These are phyloP conservation scores for Drosophila suboccidentalis DNA, from an alignment of 2,888 invertebrate species.

Conservation along the genomic window DNA sequence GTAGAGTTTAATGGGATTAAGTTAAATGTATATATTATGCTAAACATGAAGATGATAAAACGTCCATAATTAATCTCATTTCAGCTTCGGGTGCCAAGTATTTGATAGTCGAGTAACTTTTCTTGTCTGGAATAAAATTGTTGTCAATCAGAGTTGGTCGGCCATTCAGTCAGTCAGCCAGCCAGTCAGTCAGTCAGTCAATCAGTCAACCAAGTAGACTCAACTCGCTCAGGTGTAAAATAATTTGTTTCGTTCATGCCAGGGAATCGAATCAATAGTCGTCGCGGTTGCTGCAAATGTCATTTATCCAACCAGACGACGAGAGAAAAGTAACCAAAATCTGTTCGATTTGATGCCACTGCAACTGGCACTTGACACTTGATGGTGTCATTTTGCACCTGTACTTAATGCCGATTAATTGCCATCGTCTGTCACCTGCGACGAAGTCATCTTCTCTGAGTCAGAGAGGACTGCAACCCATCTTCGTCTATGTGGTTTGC, in stretches of 20 bases:
- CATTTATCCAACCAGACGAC: conserved; percentile 27
- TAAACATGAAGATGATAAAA: not conserved
- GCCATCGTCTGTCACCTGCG: conserved; percentile 30
- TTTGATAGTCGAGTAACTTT: conserved; percentile 6
- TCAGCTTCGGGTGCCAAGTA: conserved; percentile 8
- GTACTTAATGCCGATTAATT: conserved; percentile 60
- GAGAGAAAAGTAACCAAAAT: conserved; percentile 24
- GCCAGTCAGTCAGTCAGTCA: too few species aligned
- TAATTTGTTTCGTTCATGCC: conserved; percentile 75
- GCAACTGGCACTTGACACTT: conserved; percentile 37
- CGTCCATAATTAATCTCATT: not conserved
- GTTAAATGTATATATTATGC: too few species aligned
- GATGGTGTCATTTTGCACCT: conserved; percentile 26
- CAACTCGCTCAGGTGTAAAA: conserved; percentile 68
- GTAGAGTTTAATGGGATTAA: not conserved
- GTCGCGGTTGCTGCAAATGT: conserved; percentile 42
- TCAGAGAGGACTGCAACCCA: not conserved
- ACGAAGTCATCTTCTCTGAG: not conserved
- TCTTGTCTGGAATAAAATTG: not conserved
- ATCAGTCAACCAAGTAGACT: conserved; percentile 47
- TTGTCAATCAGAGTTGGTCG: conserved; percentile 49
- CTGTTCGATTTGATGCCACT: conserved; percentile 44
- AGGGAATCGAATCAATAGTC: conserved; percentile 62
- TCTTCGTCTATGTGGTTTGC: conserved; percentile 6
- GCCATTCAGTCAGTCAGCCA: conserved; percentile 14